These are phyloP conservation scores for Benthosema pterotum DNA, from an alignment of 2,797 vertebrate species.

Conservation along the genomic window DNA sequence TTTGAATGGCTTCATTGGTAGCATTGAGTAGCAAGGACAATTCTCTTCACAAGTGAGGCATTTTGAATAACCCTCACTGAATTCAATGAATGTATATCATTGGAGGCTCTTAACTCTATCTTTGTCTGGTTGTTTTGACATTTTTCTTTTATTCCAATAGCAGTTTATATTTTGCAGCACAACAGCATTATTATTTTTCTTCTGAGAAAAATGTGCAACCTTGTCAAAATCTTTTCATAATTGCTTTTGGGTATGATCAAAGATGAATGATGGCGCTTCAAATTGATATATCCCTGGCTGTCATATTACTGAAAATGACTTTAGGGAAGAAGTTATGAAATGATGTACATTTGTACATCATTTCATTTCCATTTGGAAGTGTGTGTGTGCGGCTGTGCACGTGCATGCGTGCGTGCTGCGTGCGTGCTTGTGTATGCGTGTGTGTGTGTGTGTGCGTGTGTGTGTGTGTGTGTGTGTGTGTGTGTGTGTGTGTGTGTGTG, in stretches of 20 bases:
- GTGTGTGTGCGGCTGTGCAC: background rate
- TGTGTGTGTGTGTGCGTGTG: background rate
- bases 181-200: conserved; percentile 34
- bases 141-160: conserved; percentile 8
- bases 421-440: background rate
- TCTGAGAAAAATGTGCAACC: conserved; percentile 22
- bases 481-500: background rate
- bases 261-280: conserved; percentile 42
- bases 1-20: too few relatives aligned
- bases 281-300: conserved; percentile 37
- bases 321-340: conserved; percentile 39
- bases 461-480: background rate
- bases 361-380: too few relatives aligned
- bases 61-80: too few relatives aligned
- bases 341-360: too few relatives aligned
- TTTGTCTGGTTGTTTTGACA: conserved; percentile 10
- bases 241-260: conserved; percentile 24
- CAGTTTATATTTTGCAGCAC: background rate
- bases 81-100: too few relatives aligned
- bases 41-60: too few relatives aligned
- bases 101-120: background rate
- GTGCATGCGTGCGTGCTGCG: background rate
- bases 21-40: too few relatives aligned
- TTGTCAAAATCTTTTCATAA: conserved; percentile 36
- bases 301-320: conserved; percentile 19